A percentile compares a stretch with the other conserved stretches of the same genome.
Conservation (phyloP, 1,140 invertebrate species). For the Platorchestia sp. region DNA sequence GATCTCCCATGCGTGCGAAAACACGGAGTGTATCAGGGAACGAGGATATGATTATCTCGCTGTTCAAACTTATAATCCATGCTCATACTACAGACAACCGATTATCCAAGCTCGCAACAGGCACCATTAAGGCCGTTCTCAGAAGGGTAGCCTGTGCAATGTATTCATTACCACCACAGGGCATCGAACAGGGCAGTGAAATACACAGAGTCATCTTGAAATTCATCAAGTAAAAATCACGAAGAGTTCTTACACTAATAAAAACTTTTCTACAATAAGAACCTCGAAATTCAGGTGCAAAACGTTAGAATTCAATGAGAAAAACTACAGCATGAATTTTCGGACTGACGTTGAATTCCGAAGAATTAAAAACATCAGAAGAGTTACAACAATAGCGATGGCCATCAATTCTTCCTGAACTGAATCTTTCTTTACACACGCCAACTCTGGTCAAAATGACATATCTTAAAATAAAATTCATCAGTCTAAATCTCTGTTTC, state of each 20-base stretch:
- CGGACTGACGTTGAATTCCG: neutral
- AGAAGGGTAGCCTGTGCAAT: neutral
- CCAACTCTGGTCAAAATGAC: neutral
- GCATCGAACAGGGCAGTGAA: neutral
- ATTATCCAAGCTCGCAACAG: too few relatives aligned
- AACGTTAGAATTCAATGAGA: neutral
- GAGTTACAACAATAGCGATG: neutral
- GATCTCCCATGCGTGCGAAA: too few relatives aligned
- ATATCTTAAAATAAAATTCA: neutral
- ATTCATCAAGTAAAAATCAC: neutral
- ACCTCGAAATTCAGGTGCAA: neutral
- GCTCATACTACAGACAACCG: too few relatives aligned
- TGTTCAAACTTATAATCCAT: too few relatives aligned
- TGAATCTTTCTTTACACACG: neutral
- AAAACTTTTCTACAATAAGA: neutral
- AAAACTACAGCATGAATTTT: neutral
- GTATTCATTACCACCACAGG: neutral
- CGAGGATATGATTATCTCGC: too few relatives aligned
- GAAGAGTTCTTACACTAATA: neutral
- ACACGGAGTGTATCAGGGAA: too few relatives aligned
- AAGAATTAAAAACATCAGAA: neutral
- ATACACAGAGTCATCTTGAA: neutral
- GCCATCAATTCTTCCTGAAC: neutral
- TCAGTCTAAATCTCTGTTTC: too few relatives aligned
- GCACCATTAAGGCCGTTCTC: too few relatives aligned